Percentiles rank a stretch among this genome's conserved stretches.
Conservation (phyloP, 2,797 vertebrate genomes). For the Phalloptychus januarius region DNA sequence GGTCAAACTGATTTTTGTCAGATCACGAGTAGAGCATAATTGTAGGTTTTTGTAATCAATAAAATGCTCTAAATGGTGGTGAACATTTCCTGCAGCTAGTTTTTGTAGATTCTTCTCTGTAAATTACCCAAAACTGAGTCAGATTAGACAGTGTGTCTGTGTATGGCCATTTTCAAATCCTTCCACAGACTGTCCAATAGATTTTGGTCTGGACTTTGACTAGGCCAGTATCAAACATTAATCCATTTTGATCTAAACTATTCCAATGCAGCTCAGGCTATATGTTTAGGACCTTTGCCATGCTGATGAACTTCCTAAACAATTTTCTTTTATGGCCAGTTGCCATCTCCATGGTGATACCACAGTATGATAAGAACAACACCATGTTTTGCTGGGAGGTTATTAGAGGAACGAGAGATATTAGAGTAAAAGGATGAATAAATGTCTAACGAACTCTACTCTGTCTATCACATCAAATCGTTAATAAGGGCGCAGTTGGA, state of each 20-base stretch:
- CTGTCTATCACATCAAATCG: not conserved
- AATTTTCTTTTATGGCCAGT: not conserved
- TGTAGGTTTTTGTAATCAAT: not conserved
- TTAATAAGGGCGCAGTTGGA: not conserved
- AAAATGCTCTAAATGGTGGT: not conserved
- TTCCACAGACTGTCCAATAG: not conserved
- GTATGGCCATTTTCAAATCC: not conserved
- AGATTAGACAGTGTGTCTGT: not conserved
- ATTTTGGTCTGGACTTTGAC: not conserved
- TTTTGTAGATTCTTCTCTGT: not conserved
- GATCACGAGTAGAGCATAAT: not conserved
- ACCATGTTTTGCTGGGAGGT: no score
- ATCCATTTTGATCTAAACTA: not conserved
- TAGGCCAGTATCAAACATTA: not conserved
- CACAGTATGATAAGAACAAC: not conserved
- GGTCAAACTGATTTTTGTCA: constrained; percentile 1
- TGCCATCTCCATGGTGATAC: not conserved
- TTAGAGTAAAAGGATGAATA: no score
- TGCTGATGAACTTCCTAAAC: not conserved
- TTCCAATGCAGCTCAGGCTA: not conserved
- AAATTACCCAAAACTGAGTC: not conserved
- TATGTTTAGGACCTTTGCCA: not conserved
- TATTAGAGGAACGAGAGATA: no score
- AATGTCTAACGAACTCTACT: not conserved
- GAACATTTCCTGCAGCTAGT: not conserved